These are phyloP conservation scores for Pseudochirops cupreus DNA, from an alignment of 2,797 vertebrate species.

Conservation along the genomic window DNA sequence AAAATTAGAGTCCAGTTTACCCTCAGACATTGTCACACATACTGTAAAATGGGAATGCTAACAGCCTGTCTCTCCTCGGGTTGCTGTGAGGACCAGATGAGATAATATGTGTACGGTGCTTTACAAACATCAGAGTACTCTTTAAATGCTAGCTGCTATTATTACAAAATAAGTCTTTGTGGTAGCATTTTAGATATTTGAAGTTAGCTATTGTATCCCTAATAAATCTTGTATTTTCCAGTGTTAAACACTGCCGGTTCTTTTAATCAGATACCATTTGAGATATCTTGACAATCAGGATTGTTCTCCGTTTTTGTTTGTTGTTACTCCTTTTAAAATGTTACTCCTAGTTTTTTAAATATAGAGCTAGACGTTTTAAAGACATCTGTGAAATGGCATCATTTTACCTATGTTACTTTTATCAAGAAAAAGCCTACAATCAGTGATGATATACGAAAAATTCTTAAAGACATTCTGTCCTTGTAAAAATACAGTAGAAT, in stretches of 20 bases:
- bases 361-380: slow-evolving; percentile 30
- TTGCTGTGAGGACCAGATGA: neutral
- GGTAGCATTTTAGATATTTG: neutral
- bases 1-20: neutral
- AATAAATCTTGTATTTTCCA: neutral
- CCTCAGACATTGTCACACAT: neutral
- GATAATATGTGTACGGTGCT: neutral
- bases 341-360: neutral
- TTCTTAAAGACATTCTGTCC: slow-evolving; percentile 13
- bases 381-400: slow-evolving; percentile 31
- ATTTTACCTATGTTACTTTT: slow-evolving; percentile 42
- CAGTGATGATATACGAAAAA: slow-evolving; percentile 47
- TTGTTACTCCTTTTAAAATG: neutral
- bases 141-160: neutral
- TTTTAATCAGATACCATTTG: neutral
- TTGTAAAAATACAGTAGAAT: slow-evolving; percentile 29
- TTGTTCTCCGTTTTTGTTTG: neutral
- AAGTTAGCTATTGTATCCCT: neutral
- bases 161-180: neutral
- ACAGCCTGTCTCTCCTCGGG: neutral
- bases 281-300: neutral
- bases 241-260: neutral
- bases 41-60: neutral
- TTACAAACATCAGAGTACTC: neutral
- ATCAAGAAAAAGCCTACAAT: slow-evolving; percentile 39